Evolutionary conservation across 2,888 invertebrate genomes (phyloP), one percentile per base, ranked within the genome.

Genomic region (Atethmia centrago): DNA sequence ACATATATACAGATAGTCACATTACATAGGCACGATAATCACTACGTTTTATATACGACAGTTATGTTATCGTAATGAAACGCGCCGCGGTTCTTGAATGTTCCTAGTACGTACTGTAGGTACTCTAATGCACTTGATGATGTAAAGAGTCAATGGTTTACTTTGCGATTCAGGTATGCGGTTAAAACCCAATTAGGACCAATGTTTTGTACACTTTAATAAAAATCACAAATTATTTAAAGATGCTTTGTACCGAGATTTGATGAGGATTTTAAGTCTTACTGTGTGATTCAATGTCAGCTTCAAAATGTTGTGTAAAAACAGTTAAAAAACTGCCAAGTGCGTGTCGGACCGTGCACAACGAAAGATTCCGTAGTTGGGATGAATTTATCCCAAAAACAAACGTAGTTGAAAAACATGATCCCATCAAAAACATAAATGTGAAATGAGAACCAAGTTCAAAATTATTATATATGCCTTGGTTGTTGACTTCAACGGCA

Each of bases 71-170:
- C 75, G 55, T 31, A 42, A 59, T 59, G 31, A 79, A 69, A 49
- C 55, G 42, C n/a, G 28, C 61, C 65, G 64, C 40, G 31, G 42
- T 71, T 83, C 80, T 80, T 80, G 63, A 80, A 71, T 84, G 55
- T 80, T 68, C 70, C 25, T 16, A n/a, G 10, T 49, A n/a, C n/a
- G n/a, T n/a, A n/a, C n/a, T n/a, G 53, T 45, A 59, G 14, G 14
- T 28, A 28, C 19, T 61, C 14, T 59, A 40, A 45, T 3, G 47
- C n/a, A 51, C 31, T 59, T 62, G 14, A 51, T 62, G 45, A 36
- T 19, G 42, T 59, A 7, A 19, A 40, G 31, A 28, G 4, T 19
- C 19, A 28, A 28, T 56, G 9, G 28, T 19, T 28, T 28, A 55
- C 12, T 28, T 55, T 16, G 55, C 9, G 19, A 28, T 8, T 21